Evolutionary conservation across 2,797 vertebrate genomes (phyloP).

Genomic region (Sebastes diaconus): DNA sequence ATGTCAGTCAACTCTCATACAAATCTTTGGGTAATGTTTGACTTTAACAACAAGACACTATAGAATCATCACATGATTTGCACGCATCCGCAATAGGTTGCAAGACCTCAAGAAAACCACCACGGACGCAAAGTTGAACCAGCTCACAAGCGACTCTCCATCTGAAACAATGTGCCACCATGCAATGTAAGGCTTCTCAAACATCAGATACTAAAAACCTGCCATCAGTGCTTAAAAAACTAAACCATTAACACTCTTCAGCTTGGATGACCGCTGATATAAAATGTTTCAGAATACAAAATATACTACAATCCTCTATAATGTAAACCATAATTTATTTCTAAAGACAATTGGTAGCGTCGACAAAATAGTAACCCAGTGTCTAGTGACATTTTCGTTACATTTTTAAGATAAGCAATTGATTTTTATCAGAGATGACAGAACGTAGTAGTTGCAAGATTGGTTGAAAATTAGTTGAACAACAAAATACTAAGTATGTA

Average conservation of each 20-base stretch:
- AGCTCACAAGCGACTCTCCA: background rate
- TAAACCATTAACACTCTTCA: background rate
- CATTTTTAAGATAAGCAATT: background rate
- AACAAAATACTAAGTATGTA: background rate
- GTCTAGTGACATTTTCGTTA: background rate
- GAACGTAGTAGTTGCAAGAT: background rate
- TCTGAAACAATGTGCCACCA: background rate
- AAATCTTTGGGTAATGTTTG: conserved; percentile 70
- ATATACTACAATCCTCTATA: background rate
- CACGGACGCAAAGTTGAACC: background rate
- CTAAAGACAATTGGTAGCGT: background rate
- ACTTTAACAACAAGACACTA: conserved; percentile 51
- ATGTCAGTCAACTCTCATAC: background rate
- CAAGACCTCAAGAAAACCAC: background rate
- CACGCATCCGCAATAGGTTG: background rate
- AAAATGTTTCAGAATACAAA: background rate
- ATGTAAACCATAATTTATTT: background rate
- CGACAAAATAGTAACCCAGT: background rate
- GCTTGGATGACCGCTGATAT: background rate
- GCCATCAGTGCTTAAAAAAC: background rate
- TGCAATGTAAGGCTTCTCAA: background rate
- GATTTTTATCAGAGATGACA: background rate
- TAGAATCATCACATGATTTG: conserved; percentile 59
- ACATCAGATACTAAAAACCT: background rate
- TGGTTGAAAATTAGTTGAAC: background rate